phyloP scores from a whole-genome alignment of 2,888 invertebrate species.

The Cyclophora punctaria region DNA sequence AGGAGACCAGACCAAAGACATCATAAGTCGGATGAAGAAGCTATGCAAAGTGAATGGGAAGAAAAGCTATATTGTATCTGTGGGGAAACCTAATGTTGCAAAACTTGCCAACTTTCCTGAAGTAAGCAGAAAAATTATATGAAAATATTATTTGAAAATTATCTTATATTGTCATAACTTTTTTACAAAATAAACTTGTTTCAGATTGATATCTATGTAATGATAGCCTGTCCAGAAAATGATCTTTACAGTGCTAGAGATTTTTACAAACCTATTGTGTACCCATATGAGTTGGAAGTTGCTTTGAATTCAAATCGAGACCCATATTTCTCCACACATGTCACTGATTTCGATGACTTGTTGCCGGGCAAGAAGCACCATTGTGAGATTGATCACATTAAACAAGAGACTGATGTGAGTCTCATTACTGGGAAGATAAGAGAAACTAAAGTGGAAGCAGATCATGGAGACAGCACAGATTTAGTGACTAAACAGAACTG shows the following conservation, averaged over 20 bases:
- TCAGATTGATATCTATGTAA: conserved; percentile 92
- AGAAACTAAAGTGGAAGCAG: conserved; percentile 49
- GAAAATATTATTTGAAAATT: neutral
- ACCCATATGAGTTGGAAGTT: conserved; percentile 93
- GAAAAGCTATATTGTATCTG: conserved; percentile 92
- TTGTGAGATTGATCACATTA: conserved; percentile 53
- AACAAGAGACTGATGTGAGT: conserved; percentile 79
- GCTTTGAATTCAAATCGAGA: conserved; percentile 79
- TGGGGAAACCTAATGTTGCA: conserved; percentile 95
- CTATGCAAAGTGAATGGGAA: conserved; percentile 85
- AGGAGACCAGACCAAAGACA: conserved; percentile 84
- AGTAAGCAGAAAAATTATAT: conserved; percentile 48
- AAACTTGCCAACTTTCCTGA: conserved; percentile 97
- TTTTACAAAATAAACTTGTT: conserved; percentile 13
- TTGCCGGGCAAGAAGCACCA: conserved; percentile 78
- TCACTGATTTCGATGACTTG: conserved; percentile 84
- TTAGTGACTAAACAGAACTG: conserved; percentile 66
- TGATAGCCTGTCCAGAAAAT: conserved; percentile 94
- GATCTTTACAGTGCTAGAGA: conserved; percentile 88
- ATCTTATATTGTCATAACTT: neutral
- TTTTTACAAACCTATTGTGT: conserved; percentile 92
- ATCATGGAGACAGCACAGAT: conserved; percentile 45
- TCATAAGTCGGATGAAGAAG: conserved; percentile 82
- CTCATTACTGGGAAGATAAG: conserved; percentile 83
- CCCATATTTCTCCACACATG: conserved; percentile 76